Base-by-base conservation (phyloP, 2,888 invertebrate species). In the Calliopum simillimum region DNA sequence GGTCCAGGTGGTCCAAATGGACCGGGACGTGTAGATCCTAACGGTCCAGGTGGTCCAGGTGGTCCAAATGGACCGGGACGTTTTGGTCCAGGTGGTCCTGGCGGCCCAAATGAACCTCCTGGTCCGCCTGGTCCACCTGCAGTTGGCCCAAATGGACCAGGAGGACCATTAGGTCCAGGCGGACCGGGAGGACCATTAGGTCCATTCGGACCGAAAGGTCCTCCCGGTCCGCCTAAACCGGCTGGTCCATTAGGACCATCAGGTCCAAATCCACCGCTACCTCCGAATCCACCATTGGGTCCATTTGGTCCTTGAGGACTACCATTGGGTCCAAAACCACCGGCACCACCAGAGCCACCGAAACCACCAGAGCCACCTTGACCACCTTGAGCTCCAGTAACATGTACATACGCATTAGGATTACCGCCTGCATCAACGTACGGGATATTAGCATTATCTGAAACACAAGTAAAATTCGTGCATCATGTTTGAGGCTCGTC, bases 401-500 rank as follows among this genome's bases (percentile, higher is more conserved):
- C 76, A 41, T 76, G 76, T 13, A 53, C 19, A 41, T 70, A 70
- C 23, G 59, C 33, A 8, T 23, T 23, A n/a, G 6, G 25, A 43
- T 47, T 46, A 19, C 25, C 55, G 13, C 11, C 55, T 44, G 14
- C 67, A 62, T 73, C 69, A 33, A 58, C 61, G 13, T 75, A 73
- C 1, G 73, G 74, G 19, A 47, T 64, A 47, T 73, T 69, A 19
- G 73, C 66, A 25, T 72, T 70, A 80, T 77, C 82, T 82, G 77
- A 80, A 81, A 82, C 79, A 80, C 78, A 80, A 78, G 75, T 65
- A 77, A 68, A 72, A 44, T 59, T 13, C 33, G 49, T 13, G 16
- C 41, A 51, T 16, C 16, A 19, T 5, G 19, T 49, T 21, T 13
- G 51, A 66, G 16, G 44, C 71, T 74, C 25, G 71, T 55, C n/a